Base-by-base conservation (phyloP, 2,113 vertebrate genomes). In the Albula glossodonta region DNA sequence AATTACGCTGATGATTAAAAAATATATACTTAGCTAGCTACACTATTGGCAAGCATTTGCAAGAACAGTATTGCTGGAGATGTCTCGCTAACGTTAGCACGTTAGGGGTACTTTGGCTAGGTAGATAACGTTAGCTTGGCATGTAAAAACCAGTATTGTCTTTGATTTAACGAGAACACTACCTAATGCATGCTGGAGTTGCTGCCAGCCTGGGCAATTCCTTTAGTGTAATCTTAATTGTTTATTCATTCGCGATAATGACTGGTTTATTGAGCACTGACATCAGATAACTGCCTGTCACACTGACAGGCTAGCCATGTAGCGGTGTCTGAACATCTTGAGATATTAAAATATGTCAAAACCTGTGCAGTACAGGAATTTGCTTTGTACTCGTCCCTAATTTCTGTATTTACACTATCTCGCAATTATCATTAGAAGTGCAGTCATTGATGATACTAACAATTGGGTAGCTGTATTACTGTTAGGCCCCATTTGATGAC, bases 401-500 rank as follows among this genome's bases (percentile, higher is more conserved):
- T 22, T 19, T 22, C 17, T 66, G 19, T 66, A 15, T 15, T 7
- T 66, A 66, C 17, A 66, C 2, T 66, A 19, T 4, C 8, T 13
- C 2, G 2, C 0, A 66, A 66, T 66, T 22, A 66, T 66, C 19
- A 66, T 19, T 19, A 66, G 5, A 22, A 66, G 22, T 19, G 15
- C 5, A 19, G 22, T 66, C 22, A 66, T 19, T 22, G 60, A 15
- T 22, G 22, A 2, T 66, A 22, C 22, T 66, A 22, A 66, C 60
- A 66, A 22, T 66, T 66, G 17, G 60, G 15, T 22, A 66, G 60
- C 70, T n/a, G 22, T 25, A 74, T 25, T 9, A 74, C n/a, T 74
- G 70, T 74, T 79, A 79, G 78, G 78, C 78, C 49, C 41, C 49
- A 48, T 50, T 79, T 79, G 78, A 79, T 79, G 78, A 79, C 78